Percentiles rank a stretch among this genome's conserved stretches.
Evolutionary conservation across 2,113 vertebrate genomes (phyloP).

Genomic region (Gymnobelideus leadbeateri): DNA sequence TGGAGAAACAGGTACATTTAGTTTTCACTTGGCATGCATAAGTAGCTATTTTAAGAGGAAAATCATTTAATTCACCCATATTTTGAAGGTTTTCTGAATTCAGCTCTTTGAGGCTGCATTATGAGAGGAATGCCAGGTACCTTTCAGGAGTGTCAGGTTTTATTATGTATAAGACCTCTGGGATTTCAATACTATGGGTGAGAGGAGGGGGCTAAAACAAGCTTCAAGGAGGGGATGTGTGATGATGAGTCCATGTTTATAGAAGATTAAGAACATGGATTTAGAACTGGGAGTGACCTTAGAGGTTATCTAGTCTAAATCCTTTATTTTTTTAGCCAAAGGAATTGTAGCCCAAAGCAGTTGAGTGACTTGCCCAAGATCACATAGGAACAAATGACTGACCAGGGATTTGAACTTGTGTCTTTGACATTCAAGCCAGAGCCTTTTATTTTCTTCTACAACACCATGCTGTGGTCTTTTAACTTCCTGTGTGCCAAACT

Average conservation of each 20-base stretch:
- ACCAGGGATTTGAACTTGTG: not conserved
- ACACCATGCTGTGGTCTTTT: not conserved
- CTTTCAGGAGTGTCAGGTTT: not conserved
- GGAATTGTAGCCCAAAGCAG: not conserved
- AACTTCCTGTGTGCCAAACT: not conserved
- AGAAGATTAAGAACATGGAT: not conserved
- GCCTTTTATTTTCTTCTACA: not conserved
- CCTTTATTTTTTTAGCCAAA: not conserved
- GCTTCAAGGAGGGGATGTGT: not conserved
- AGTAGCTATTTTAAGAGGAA: constrained; percentile 68
- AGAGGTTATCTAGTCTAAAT: not conserved
- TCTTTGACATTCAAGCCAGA: not conserved
- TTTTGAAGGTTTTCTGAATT: constrained; percentile 58
- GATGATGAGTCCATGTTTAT: not conserved
- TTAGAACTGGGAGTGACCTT: not conserved
- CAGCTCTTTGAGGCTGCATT: constrained; percentile 45
- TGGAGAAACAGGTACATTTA: constrained; percentile 73
- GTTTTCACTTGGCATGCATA: constrained; percentile 64
- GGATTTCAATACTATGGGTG: not conserved
- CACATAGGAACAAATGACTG: not conserved
- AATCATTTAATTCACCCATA: constrained; percentile 57
- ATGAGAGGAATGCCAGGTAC: constrained; percentile 12
- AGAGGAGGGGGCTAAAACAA: not conserved
- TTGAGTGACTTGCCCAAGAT: not conserved
- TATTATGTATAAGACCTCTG: not conserved